Conservation (phyloP, 2,797 vertebrate species). For the Gymnopithys bicolor region DNA sequence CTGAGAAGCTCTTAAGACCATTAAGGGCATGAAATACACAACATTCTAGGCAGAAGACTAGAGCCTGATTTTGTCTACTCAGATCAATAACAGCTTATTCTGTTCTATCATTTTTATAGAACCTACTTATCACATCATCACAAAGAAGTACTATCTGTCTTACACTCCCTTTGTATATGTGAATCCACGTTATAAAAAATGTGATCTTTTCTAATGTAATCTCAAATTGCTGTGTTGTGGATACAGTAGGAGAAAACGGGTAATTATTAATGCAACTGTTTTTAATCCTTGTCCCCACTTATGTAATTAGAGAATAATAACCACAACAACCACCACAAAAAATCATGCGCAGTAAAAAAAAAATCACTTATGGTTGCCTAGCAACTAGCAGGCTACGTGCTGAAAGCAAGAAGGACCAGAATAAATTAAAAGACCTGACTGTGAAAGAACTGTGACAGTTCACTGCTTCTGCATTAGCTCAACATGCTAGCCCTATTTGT, state of each 20-base stretch:
- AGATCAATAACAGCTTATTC: constrained; percentile 44
- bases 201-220: background rate
- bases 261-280: constrained; percentile 53
- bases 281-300: constrained; percentile 66
- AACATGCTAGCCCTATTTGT: background rate
- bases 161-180: constrained; percentile 25
- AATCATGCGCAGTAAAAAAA: constrained; percentile 68
- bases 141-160: background rate
- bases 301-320: constrained; percentile 75
- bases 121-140: background rate
- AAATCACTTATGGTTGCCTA: constrained; percentile 75
- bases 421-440: constrained; percentile 77
- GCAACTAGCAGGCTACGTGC: constrained; percentile 77
- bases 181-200: background rate
- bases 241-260: constrained; percentile 14
- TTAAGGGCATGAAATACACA: constrained; percentile 5
- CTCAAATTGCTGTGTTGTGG: background rate
- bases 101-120: constrained; percentile 33
- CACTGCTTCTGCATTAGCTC: constrained; percentile 10
- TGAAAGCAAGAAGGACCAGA: constrained; percentile 73
- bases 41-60: background rate
- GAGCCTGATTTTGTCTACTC: background rate
- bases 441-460: constrained; percentile 62
- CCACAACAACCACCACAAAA: constrained; percentile 69
- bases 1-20: background rate